phyloP scores from a whole-genome alignment of 2,113 vertebrate species.

The Brachypteracias leptosomus region DNA sequence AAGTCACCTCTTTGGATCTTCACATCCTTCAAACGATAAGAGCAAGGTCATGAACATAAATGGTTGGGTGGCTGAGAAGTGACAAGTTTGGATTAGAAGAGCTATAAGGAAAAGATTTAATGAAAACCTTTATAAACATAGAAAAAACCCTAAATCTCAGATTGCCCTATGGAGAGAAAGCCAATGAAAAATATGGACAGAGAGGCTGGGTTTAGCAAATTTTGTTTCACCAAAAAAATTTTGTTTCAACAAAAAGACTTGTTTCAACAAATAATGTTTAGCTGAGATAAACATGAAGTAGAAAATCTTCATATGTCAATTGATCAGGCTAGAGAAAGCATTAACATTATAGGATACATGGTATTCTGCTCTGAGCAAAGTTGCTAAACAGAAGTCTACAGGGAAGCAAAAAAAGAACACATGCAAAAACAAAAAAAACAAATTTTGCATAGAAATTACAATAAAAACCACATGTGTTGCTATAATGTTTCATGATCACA shows the following conservation, averaged over 20 bases:
- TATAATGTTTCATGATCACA: neutral
- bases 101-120: neutral
- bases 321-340: neutral
- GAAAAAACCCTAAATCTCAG: neutral
- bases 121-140: neutral
- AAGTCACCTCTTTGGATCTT: neutral
- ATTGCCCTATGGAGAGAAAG: neutral
- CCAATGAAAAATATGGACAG: neutral
- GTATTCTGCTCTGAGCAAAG: neutral
- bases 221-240: neutral
- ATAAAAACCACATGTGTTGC: neutral
- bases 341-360: neutral
- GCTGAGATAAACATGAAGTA: neutral
- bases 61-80: neutral
- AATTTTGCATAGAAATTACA: too few relatives aligned
- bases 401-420: neutral
- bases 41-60: neutral
- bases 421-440: neutral
- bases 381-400: neutral
- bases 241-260: neutral
- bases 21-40: neutral
- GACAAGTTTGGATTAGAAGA: neutral
- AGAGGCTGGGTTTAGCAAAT: neutral
- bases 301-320: neutral
- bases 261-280: too few relatives aligned